Evolutionary conservation across 1,140 invertebrate genomes (phyloP).

Genomic region (Vanessa atalanta): DNA sequence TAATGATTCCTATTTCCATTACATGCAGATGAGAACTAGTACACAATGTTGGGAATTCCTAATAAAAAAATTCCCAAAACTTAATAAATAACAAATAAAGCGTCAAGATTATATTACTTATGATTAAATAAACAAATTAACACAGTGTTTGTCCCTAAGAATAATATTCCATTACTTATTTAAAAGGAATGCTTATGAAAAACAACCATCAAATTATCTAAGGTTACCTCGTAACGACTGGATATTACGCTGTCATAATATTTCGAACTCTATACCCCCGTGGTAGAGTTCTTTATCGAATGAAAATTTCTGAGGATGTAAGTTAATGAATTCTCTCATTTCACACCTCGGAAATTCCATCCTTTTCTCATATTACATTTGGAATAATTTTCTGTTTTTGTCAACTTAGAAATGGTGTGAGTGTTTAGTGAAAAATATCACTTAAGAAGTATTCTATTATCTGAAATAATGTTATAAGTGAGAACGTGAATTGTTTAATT

Average conservation of each 20-base stretch:
- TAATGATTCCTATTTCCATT: too few relatives aligned
- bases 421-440: background rate
- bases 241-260: background rate
- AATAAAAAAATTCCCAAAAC: too few relatives aligned
- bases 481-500: too few relatives aligned
- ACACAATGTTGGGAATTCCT: too few relatives aligned
- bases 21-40: too few relatives aligned
- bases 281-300: slow-evolving; percentile 15
- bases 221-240: slow-evolving; percentile 9
- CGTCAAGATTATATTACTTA: slow-evolving; percentile 16
- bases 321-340: slow-evolving; percentile 45
- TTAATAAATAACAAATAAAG: too few relatives aligned
- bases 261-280: slow-evolving; percentile 10
- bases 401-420: slow-evolving; percentile 2
- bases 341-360: slow-evolving; percentile 42
- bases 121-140: slow-evolving; percentile 18
- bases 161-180: slow-evolving; percentile 33
- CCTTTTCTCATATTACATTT: slow-evolving; percentile 21
- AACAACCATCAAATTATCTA: slow-evolving; percentile 34
- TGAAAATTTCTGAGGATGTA: background rate
- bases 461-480: too few relatives aligned
- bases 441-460: too few relatives aligned
- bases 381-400: slow-evolving; percentile 18
- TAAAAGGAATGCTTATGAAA: slow-evolving; percentile 38
- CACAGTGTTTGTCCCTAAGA: slow-evolving; percentile 12